Conservation (phyloP, 2,113 vertebrate genomes). For the Leptosomus discolor region DNA sequence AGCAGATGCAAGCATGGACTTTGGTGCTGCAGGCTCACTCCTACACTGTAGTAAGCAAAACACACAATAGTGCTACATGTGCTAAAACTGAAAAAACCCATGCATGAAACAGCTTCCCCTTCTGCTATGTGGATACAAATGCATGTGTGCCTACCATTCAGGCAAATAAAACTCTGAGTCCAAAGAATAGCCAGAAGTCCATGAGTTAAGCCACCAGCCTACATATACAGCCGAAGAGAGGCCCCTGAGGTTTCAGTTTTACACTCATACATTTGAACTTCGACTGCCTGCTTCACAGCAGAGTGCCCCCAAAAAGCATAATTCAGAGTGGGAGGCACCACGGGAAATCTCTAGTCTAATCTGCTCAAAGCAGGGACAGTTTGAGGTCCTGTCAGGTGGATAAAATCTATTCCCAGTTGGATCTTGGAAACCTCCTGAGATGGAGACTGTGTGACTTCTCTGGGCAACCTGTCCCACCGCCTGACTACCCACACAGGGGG, state of each 20-base stretch:
- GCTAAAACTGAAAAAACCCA: background rate
- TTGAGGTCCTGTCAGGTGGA: background rate
- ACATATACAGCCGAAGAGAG: background rate
- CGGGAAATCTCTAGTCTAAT: background rate
- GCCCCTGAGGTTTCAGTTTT: background rate
- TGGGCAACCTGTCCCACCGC: background rate
- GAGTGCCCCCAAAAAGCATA: background rate
- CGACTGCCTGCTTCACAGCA: background rate
- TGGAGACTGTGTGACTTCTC: background rate
- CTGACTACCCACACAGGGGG: background rate
- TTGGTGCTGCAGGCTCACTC: background rate
- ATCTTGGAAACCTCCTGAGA: background rate
- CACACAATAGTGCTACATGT: background rate
- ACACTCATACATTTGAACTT: background rate
- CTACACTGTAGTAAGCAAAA: background rate
- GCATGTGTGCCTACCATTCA: rapidly evolving
- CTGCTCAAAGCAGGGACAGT: background rate
- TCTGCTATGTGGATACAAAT: background rate
- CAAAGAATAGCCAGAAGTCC: background rate
- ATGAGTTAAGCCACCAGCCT: background rate
- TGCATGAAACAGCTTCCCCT: background rate
- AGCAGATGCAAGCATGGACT: background rate
- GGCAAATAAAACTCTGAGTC: background rate
- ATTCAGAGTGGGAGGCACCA: background rate
- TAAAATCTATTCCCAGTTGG: background rate